phyloP scores from a whole-genome alignment of 2,113 vertebrate species.

The Ictidomys tridecemlineatus region DNA sequence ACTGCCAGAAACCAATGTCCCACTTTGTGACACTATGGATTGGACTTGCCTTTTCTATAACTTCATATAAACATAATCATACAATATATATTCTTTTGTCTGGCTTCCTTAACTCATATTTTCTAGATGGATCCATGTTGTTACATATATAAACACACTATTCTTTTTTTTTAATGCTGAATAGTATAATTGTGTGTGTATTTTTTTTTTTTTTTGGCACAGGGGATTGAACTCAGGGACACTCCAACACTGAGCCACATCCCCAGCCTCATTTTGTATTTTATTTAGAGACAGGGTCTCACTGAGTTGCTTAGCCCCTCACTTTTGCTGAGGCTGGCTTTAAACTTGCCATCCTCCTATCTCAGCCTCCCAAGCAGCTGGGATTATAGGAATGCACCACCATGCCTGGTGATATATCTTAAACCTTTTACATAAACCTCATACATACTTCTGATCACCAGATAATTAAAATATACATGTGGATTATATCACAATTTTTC shows the following conservation, averaged over 20 bases:
- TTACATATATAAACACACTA: background rate
- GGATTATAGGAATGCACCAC: no score
- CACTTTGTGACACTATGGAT: background rate
- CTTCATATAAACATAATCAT: background rate
- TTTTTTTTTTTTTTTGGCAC: no score
- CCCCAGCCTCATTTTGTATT: no score
- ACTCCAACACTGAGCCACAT: no score
- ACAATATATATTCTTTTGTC: background rate
- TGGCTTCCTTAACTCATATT: background rate
- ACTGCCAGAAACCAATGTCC: background rate
- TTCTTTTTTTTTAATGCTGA: conserved; percentile 6
- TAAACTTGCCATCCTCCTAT: no score
- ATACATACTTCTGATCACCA: background rate
- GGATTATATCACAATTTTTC: background rate
- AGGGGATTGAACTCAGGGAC: no score
- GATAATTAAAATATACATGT: background rate
- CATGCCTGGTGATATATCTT: background rate
- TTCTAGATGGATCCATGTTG: background rate
- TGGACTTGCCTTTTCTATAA: background rate
- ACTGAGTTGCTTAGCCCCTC: no score
- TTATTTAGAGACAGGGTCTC: no score
- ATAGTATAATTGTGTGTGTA: background rate
- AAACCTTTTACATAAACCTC: background rate
- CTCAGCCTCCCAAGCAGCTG: no score
- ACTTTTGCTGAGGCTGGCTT: no score